A percentile compares a stretch with the other conserved stretches of the same genome.
Conservation (phyloP, 1,140 invertebrate species). For the Pseudomyrmex concolor region DNA sequence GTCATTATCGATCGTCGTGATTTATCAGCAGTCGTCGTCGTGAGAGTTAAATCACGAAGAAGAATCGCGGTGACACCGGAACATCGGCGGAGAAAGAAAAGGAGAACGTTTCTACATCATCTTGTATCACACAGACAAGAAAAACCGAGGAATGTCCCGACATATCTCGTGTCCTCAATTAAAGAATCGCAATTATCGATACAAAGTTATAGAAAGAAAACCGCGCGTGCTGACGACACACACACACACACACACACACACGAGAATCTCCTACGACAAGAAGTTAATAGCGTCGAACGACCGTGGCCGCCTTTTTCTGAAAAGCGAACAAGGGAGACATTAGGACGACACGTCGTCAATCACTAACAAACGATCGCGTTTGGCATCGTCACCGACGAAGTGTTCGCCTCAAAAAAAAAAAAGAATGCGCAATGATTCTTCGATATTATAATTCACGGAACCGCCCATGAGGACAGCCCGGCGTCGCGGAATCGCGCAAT, state of each 20-base stretch:
- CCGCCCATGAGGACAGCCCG: constrained; percentile 27
- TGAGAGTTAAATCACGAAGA: constrained; percentile 61
- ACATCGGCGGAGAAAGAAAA: background rate
- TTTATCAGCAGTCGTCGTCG: constrained; percentile 50
- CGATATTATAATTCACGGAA: constrained; percentile 31
- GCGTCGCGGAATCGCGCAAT: constrained; percentile 48
- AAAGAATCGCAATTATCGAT: constrained; percentile 13
- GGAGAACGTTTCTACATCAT: constrained; percentile 31
- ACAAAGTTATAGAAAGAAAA: constrained; percentile 31
- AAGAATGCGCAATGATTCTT: constrained; percentile 19
- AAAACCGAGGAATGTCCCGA: background rate
- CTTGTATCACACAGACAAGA: background rate
- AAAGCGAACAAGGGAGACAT: background rate
- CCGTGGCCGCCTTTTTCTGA: constrained; percentile 39
- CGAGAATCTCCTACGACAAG: background rate
- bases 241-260: too few relatives aligned
- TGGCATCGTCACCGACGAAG: constrained; percentile 9
- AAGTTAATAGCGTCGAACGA: constrained; percentile 22
- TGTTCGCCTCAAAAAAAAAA: constrained; percentile 26
- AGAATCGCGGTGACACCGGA: constrained; percentile 46
- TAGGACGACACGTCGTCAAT: constrained; percentile 29
- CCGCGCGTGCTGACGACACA: background rate
- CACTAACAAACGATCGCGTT: constrained; percentile 21
- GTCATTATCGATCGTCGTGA: constrained; percentile 46
- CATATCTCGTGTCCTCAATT: constrained; percentile 18